Evolutionary conservation across 2,113 vertebrate genomes (phyloP).

Genomic region (Tricholaema leucomelas): DNA sequence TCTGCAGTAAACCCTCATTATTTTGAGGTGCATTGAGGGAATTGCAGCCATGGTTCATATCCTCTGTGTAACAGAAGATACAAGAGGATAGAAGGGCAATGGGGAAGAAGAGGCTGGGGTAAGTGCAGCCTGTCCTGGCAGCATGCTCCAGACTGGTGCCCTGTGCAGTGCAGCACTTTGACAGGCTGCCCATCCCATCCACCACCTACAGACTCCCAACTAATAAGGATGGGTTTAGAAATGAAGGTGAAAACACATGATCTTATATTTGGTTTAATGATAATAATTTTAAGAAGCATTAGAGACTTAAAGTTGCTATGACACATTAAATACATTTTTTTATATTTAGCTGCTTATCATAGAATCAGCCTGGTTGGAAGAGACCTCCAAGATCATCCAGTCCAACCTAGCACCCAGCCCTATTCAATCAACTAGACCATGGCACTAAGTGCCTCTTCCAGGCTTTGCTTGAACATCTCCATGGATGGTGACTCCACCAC

Average conservation of each 20-base stretch:
- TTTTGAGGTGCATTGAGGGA: not conserved
- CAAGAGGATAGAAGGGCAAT: accelerated
- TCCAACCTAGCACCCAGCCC: no score
- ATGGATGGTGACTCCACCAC: no score
- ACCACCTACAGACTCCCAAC: not conserved
- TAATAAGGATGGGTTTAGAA: accelerated
- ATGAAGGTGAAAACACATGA: not conserved
- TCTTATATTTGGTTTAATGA: not conserved
- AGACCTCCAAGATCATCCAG: no score
- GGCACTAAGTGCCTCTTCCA: no score
- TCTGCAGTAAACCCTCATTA: not conserved
- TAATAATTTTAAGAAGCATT: not conserved
- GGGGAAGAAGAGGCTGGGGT: not conserved
- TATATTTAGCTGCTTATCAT: not conserved
- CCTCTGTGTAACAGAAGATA: not conserved
- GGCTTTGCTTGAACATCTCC: no score
- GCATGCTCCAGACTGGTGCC: accelerated
- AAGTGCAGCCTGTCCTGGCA: not conserved
- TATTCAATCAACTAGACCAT: no score
- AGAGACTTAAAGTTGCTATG: not conserved
- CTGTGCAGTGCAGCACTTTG: accelerated
- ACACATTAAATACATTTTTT: not conserved
- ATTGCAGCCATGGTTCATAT: not conserved
- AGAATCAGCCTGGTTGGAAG: no score
- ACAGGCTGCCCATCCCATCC: accelerated